phyloP scores from a whole-genome alignment of 2,888 invertebrate species.

The Dioctria linearis region DNA sequence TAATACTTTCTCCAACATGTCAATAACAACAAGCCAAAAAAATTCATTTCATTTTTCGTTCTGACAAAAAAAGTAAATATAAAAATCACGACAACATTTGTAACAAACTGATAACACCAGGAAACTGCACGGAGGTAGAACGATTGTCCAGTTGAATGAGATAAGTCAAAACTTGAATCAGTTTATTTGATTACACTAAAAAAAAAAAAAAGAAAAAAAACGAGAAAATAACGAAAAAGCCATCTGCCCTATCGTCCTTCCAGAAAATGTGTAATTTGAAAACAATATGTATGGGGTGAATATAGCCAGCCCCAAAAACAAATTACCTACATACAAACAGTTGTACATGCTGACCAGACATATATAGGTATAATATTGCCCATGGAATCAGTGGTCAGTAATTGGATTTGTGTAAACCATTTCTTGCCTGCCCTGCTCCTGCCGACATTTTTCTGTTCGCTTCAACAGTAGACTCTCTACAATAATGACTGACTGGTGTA shows the following conservation, averaged over 20 bases:
- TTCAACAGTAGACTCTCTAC: too few relatives aligned
- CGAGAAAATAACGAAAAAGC: neutral
- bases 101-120: neutral
- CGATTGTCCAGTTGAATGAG: neutral
- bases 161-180: neutral
- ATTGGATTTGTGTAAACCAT: slow-evolving; percentile 31
- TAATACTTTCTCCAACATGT: too few relatives aligned
- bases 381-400: slow-evolving; percentile 30
- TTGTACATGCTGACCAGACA: too few relatives aligned
- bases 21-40: too few relatives aligned
- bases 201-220: neutral
- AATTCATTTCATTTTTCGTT: neutral
- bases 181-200: neutral
- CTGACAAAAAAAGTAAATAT: neutral
- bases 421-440: neutral
- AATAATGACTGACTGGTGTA: too few relatives aligned
- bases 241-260: neutral
- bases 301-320: too few relatives aligned
- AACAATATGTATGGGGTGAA: neutral
- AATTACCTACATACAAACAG: too few relatives aligned
- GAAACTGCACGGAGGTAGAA: neutral
- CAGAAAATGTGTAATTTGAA: slow-evolving; percentile 23
- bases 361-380: too few relatives aligned
- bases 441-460: neutral
- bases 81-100: neutral